Conservation (phyloP, 2,113 vertebrate genomes). For the Leptosomus discolor region DNA sequence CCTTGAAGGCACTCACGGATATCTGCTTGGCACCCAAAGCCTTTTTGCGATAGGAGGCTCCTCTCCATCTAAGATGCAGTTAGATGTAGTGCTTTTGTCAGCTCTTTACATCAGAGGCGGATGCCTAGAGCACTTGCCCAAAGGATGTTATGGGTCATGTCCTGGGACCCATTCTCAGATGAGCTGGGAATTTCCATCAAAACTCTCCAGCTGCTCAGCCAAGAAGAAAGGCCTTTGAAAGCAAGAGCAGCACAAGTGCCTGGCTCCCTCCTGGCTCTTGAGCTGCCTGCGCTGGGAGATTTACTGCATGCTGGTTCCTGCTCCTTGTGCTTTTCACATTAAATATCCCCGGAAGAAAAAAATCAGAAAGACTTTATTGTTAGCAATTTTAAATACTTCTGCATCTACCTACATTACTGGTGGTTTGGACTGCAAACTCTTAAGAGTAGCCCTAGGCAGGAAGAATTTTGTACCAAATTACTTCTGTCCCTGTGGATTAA, state of each 20-base stretch:
- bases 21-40: not conserved
- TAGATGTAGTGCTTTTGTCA: not conserved
- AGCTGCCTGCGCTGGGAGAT: not conserved
- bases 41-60: not conserved
- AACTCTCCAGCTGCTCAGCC: not conserved
- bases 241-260: not conserved
- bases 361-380: not conserved
- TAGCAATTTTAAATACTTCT: not conserved
- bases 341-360: not conserved
- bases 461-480: conserved; percentile 33
- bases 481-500: conserved; percentile 14
- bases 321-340: not conserved
- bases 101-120: not conserved
- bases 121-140: not conserved
- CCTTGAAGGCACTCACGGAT: not conserved
- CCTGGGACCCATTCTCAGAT: not conserved
- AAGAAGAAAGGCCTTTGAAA: not conserved
- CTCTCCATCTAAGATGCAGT: not conserved
- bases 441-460: not conserved
- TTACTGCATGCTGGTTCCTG: not conserved
- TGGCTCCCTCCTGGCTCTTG: not conserved
- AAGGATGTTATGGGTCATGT: not conserved
- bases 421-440: not conserved
- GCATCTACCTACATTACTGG: not conserved
- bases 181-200: not conserved